Evolutionary conservation across 2,888 invertebrate genomes (phyloP), one percentile per base, ranked within the genome.

Genomic region (Pandemis corylana): DNA sequence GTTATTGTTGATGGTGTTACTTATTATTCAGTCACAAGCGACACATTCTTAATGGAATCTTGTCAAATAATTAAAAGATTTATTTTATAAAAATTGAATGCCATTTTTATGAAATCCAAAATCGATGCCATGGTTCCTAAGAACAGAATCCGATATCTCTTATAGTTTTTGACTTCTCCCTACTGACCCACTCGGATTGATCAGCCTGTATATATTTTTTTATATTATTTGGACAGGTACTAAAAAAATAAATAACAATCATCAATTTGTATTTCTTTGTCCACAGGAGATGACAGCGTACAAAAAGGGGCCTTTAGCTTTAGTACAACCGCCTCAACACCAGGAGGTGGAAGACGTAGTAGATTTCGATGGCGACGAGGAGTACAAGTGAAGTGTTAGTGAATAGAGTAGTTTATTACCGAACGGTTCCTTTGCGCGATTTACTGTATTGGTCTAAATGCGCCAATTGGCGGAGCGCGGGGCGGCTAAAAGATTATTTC

Each of bases 211-310:
- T 20, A 20, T 20, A 20, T 20, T 20, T 20, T 20, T 36, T 36
- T 4, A 36, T 36, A 36, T 36, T 2, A 1, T 2, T 36, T 36
- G 28, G 28, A 36, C 28, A 36, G 28, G 28, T 36, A 36, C 28
- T 20, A 20, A 20, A 20, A 20, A 36, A 36, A 36, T 36, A 36
- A 36, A 36, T 36, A 20, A 56, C 53, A 53, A 7, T 46, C 46
- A 12, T 46, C 46, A 46, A 46, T 46, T 46, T 12, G 12, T 20
- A 6, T 41, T 69, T 20, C 7, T 36, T 65, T 61, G 64, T 74
- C 93, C 93, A 3, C 88, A 97, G 97, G 97, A 97, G 95, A 97
- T 97, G 97, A 97, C 97, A 77, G 97, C 97, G 70, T 97, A 97
- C 94, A 97, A 97, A 92, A 97, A 97, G 92, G 96, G 96, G 75